Percentiles rank a stretch among this genome's conserved stretches.
These are phyloP conservation scores for Chiroxiphia lanceolata DNA, from an alignment of 2,797 vertebrate genomes.

Conservation along the genomic window DNA sequence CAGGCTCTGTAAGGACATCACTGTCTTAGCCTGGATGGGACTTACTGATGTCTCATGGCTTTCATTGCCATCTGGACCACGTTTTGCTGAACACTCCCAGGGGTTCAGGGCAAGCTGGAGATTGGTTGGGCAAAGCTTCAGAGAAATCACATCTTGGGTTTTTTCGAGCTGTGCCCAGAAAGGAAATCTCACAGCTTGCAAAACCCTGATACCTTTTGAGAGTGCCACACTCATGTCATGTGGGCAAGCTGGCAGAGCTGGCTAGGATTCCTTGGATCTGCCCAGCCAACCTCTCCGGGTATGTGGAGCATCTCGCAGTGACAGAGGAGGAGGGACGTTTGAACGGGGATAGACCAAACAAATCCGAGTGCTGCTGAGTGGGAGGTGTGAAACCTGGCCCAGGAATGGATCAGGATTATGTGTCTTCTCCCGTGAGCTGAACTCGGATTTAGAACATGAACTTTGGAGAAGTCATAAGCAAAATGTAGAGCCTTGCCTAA, in stretches of 20 bases:
- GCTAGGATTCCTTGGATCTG: neutral
- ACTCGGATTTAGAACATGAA: neutral
- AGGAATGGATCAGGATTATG: neutral
- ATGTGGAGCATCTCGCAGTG: neutral
- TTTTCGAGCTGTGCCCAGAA: neutral
- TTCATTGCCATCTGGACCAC: constrained; percentile 65
- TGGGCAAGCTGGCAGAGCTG: neutral
- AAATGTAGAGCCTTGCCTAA: neutral
- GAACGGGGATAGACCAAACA: neutral
- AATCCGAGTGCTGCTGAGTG: neutral
- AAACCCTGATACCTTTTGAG: neutral
- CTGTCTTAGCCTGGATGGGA: neutral
- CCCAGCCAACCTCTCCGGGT: neutral
- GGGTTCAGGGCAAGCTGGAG: constrained; percentile 2
- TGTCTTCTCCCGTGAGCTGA: neutral
- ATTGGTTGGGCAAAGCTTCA: constrained; percentile 66
- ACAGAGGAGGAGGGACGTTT: neutral
- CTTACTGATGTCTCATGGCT: constrained; percentile 46
- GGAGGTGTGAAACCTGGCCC: neutral
- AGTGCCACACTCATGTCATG: neutral
- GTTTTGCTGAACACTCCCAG: constrained; percentile 33
- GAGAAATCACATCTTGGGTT: constrained; percentile 30
- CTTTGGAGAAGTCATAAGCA: neutral
- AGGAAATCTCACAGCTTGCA: constrained; percentile 31
- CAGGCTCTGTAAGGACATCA: neutral